Evolutionary conservation across 2,797 vertebrate genomes (phyloP).

Genomic region (Gambusia yucatana): DNA sequence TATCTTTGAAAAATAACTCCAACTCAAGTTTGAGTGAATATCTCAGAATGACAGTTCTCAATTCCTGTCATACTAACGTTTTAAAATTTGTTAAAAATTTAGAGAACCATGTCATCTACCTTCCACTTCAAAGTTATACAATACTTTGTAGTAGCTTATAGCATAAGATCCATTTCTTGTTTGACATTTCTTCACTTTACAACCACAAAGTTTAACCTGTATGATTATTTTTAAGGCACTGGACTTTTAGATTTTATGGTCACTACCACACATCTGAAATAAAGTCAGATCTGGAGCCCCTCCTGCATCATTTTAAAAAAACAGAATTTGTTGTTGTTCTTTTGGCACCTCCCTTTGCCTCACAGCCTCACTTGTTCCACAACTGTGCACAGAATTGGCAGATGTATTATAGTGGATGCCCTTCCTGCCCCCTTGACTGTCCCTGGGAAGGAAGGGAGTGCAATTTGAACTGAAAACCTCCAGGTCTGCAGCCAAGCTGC

Average conservation of each 20-base stretch:
- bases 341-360: neutral
- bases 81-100: neutral
- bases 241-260: neutral
- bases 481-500: neutral
- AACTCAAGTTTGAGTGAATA: neutral
- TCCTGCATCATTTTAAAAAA: neutral
- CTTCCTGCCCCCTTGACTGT: neutral
- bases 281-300: neutral
- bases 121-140: neutral
- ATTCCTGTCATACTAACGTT: neutral
- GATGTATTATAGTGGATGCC: neutral
- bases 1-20: neutral
- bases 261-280: neutral
- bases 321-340: neutral
- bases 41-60: neutral
- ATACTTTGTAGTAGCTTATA: neutral
- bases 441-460: neutral
- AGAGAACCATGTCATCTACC: neutral
- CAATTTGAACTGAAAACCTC: neutral
- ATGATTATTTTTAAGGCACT: neutral
- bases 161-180: neutral
- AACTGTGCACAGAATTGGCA: neutral
- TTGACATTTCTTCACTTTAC: no score
- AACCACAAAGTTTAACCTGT: neutral
- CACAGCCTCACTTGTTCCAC: neutral